Base-by-base conservation (phyloP, 2,797 vertebrate genomes). In the Apogon hyalosoma region DNA sequence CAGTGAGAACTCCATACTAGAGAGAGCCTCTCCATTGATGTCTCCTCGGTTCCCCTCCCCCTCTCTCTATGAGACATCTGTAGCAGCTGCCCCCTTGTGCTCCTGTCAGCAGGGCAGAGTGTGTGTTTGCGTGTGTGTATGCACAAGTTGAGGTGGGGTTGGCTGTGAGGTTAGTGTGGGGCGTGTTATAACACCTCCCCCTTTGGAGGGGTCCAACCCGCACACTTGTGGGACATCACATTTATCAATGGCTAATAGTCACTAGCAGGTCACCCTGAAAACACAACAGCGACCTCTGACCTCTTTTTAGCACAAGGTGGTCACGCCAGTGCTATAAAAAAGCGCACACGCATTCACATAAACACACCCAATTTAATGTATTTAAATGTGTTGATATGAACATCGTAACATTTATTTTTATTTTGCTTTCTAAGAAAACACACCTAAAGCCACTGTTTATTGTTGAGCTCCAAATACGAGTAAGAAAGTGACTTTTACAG, bases 181-280 rank as follows among this genome's bases (percentile, higher is more conserved):
- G 89, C 85, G 89, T 92, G 90, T 86, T 90, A 78, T 87, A 85
- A 91, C 90, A 90, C 88, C 90, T 92, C 92, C 92, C 88, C 86
- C 87, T 93, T 92, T 91, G 91, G 91, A 91, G 90, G 87, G 90
- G 91, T 93, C 89, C 82, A 64, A 88, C 89, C 92, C 75, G 90
- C 93, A 94, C 94, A 93, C 93, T 95, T 94, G 92, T 93, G 92
- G 84, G 89, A 95, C 94, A 93, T 92, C 87, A 92, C 93, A 94
- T 94, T 94, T 86, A 94, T 95, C 93, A 95, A 94, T 94, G 93
- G 93, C 92, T 93, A 95, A 94, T 94, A 94, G 93, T 93, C 84
- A 89, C 93, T 84, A 93, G 91, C 93, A 94, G 93, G 93, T 95
- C 94, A 95, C 92, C 93, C 93, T 94, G 93, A 93, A 94, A 95